These are phyloP conservation scores for Oophaga pumilio DNA, from an alignment of 2,113 vertebrate genomes.

Conservation along the genomic window DNA sequence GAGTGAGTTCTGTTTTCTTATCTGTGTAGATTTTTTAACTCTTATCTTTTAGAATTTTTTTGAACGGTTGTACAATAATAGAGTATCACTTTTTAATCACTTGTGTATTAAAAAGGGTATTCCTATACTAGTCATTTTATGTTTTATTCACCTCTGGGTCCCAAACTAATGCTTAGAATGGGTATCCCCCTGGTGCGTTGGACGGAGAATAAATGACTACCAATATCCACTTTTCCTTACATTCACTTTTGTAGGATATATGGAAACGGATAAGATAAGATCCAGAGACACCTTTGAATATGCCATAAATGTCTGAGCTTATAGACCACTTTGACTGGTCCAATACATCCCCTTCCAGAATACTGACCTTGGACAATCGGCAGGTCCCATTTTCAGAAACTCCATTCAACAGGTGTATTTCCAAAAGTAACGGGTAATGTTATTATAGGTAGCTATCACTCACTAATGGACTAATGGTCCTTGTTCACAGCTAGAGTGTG, in stretches of 20 bases:
- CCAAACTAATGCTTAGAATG: neutral
- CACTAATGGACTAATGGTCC: too few relatives aligned
- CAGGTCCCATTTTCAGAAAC: too few relatives aligned
- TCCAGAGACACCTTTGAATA: too few relatives aligned
- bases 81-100: neutral
- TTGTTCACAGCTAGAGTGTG: too few relatives aligned
- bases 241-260: neutral
- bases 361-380: too few relatives aligned
- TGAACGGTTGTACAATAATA: neutral
- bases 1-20: conserved; percentile 86
- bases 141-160: neutral
- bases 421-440: too few relatives aligned
- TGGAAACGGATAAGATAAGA: neutral
- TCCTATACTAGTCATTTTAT: neutral
- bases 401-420: too few relatives aligned
- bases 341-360: too few relatives aligned
- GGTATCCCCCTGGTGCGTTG: neutral
- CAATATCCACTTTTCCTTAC: neutral
- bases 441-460: too few relatives aligned
- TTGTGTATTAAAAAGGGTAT: neutral
- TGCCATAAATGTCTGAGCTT: too few relatives aligned
- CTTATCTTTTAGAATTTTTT: neutral
- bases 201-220: too few relatives aligned
- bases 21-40: neutral
- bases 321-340: too few relatives aligned